Percentiles rank a stretch among this genome's conserved stretches.
These are phyloP conservation scores for Oreochromis spilurus DNA, from an alignment of 2,113 vertebrate genomes.

Conservation along the genomic window DNA sequence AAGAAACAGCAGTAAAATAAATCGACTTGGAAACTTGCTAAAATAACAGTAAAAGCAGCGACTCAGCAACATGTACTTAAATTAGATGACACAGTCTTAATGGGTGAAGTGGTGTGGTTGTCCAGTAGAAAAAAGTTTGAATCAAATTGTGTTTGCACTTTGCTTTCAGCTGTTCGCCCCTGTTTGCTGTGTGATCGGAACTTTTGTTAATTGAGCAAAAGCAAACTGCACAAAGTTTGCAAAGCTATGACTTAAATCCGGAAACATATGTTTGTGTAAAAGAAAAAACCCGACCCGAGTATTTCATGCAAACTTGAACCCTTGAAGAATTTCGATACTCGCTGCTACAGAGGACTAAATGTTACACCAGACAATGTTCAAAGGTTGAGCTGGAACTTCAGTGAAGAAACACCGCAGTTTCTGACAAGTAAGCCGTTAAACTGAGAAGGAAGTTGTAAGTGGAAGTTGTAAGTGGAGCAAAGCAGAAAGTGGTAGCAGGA, in stretches of 20 bases:
- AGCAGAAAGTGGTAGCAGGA: conserved; percentile 33
- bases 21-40: background rate
- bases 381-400: background rate
- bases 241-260: background rate
- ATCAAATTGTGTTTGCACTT: background rate
- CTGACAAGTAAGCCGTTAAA: background rate
- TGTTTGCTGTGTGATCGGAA: background rate
- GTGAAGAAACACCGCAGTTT: background rate
- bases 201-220: background rate
- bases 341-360: background rate
- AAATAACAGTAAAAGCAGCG: background rate
- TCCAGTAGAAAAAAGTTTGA: background rate
- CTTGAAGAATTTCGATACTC: background rate
- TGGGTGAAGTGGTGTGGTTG: background rate
- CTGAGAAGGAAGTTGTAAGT: conserved; percentile 14
- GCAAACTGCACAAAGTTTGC: background rate
- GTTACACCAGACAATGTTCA: background rate
- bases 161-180: background rate
- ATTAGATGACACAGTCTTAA: background rate
- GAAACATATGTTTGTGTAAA: background rate
- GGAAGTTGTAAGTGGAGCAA: conserved; percentile 13
- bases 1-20: background rate
- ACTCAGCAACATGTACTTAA: background rate
- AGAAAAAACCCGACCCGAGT: background rate
- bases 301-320: background rate